Conservation (phyloP, 2,888 invertebrate genomes). For the Silvanus unidentatus region DNA sequence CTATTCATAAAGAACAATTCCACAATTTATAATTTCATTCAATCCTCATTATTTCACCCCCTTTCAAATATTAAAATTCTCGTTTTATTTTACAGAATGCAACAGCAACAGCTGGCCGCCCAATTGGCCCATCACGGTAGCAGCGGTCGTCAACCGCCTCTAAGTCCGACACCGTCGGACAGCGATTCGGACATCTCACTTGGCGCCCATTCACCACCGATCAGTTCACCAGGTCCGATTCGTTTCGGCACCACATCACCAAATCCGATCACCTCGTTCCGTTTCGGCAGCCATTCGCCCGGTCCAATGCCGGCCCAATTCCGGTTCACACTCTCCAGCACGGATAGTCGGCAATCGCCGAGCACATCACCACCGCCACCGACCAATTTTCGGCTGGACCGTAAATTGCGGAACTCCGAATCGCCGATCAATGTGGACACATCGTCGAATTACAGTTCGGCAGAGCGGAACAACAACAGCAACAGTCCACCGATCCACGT, state of each 20-base stretch:
- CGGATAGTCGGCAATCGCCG: constrained; percentile 25
- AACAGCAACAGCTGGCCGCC: constrained; percentile 45
- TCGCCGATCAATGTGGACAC: constrained; percentile 33
- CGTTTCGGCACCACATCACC: constrained; percentile 37
- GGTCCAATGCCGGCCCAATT: constrained; percentile 47
- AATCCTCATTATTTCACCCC: too few species aligned
- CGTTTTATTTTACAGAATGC: constrained; percentile 45
- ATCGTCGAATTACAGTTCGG: constrained; percentile 25
- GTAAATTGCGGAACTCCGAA: constrained; percentile 31
- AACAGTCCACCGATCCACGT: constrained; percentile 29
- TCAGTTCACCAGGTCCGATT: constrained; percentile 41
- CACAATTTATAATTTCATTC: too few species aligned
- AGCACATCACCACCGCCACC: constrained; percentile 29
- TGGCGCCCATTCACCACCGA: constrained; percentile 44
- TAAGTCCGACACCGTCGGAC: constrained; percentile 45
- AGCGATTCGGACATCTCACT: constrained; percentile 47
- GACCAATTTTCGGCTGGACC: constrained; percentile 32
- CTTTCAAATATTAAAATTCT: too few species aligned
- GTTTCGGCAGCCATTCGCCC: constrained; percentile 46
- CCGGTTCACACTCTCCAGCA: constrained; percentile 39
- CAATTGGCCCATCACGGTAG: constrained; percentile 42
- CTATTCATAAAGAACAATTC: too few species aligned
- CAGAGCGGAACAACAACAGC: constrained; percentile 27
- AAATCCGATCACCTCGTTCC: constrained; percentile 40
- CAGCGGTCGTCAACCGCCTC: constrained; percentile 33